These are phyloP conservation scores for Radopholus similis DNA, from an alignment of 1,140 invertebrate species.

Conservation along the genomic window DNA sequence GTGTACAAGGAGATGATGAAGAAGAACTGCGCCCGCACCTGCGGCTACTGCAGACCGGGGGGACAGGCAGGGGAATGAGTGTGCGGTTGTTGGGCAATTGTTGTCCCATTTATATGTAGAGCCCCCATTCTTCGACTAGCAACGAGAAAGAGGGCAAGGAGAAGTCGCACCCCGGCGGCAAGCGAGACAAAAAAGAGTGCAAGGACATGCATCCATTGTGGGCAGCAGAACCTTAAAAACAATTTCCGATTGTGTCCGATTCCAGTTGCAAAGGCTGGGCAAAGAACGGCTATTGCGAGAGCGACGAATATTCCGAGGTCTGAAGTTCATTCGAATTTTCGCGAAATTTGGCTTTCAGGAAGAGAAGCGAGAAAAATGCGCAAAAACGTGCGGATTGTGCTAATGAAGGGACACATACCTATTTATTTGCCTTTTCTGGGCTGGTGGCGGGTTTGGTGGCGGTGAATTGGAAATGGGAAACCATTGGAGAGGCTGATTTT, in stretches of 20 bases:
- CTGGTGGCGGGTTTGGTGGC: too few relatives aligned
- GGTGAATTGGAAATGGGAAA: too few relatives aligned
- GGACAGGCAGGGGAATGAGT: background rate
- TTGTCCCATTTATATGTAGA: background rate
- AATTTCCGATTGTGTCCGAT: background rate
- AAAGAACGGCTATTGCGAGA: slow-evolving; percentile 43
- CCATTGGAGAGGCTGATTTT: too few relatives aligned
- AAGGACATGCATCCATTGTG: slow-evolving; percentile 36
- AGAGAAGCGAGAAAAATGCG: slow-evolving; percentile 41
- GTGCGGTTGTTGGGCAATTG: background rate
- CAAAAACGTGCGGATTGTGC: slow-evolving; percentile 39
- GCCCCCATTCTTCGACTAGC: background rate
- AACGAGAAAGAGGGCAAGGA: slow-evolving; percentile 13
- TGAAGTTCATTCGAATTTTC: background rate
- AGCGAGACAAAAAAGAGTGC: slow-evolving; percentile 28
- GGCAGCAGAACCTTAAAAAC: background rate
- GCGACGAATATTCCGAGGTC: slow-evolving; percentile 35
- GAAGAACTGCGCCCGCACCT: slow-evolving; percentile 43
- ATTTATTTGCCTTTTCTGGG: too few relatives aligned
- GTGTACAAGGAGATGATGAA: slow-evolving; percentile 39
- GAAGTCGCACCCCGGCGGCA: slow-evolving; percentile 8
- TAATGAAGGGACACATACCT: too few relatives aligned
- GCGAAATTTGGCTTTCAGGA: slow-evolving; percentile 7
- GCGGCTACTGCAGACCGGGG: slow-evolving; percentile 32
- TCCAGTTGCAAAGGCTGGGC: slow-evolving; percentile 40